These are phyloP conservation scores for Galeopsomyia nigrocyanea DNA, from an alignment of 2,888 invertebrate species.

Conservation along the genomic window DNA sequence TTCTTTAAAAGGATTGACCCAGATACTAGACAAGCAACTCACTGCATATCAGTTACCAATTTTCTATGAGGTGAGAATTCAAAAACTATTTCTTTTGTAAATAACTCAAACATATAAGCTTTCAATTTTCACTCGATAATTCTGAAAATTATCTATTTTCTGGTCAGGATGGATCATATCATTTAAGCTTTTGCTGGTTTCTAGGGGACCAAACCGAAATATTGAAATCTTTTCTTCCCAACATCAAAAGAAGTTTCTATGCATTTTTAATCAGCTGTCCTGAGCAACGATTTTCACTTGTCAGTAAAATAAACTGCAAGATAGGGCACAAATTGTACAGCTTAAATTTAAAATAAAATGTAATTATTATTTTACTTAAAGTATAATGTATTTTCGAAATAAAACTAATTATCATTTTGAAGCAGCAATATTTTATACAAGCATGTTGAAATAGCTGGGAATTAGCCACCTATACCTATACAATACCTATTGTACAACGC, in stretches of 20 bases:
- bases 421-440: too few species aligned
- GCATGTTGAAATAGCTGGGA: too few species aligned
- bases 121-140: constrained; percentile 11
- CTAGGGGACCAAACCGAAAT: constrained; percentile 76
- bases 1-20: constrained; percentile 73
- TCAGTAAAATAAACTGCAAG: constrained; percentile 77
- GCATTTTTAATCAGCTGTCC: constrained; percentile 63
- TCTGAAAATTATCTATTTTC: constrained; percentile 36
- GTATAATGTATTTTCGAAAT: too few species aligned
- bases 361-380: too few species aligned
- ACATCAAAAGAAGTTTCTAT: constrained; percentile 56
- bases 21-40: constrained; percentile 77
- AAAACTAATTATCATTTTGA: too few species aligned
- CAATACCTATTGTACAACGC: too few species aligned
- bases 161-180: constrained; percentile 85
- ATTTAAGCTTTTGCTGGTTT: constrained; percentile 87
- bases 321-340: constrained; percentile 81
- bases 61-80: constrained; percentile 80
- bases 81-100: constrained; percentile 23
- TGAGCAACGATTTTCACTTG: constrained; percentile 69
- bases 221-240: constrained; percentile 69
- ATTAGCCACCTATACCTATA: too few species aligned
- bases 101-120: constrained; percentile 19
- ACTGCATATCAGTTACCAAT: constrained; percentile 80
- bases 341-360: constrained; percentile 70